Evolutionary conservation across 2,888 invertebrate species (phyloP), one percentile per base, ranked within the genome.

Genomic region (Euplexia lucipara): DNA sequence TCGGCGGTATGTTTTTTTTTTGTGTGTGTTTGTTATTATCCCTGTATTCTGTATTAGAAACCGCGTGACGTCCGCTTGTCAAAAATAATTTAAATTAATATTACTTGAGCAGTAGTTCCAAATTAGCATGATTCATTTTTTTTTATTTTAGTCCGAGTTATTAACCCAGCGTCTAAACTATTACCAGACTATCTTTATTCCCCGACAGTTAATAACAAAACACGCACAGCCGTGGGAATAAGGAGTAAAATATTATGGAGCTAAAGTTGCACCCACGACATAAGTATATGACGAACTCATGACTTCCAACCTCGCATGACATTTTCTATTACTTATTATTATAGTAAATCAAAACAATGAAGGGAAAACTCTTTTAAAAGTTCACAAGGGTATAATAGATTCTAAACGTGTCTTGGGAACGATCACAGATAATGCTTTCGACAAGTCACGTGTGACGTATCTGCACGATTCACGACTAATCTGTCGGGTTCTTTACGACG

Each of bases 371-470:
- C 8, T 22, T 14, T 16, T 37, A 63, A n/a, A 56, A 37, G 39
- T 74, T 77, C 78, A 41, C 73, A 76, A 35, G 51, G 41, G 20
- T 16, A 48, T 74, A 41, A 57, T 45, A 42, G 7, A 77, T 77
- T 71, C 72, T 39, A 18, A 20, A n/a, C 57, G 20, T 18, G 47
- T 53, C 64, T 34, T 64, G 64, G 8, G 78, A 71, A 57, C 52
- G 44, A 35, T 30, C 47, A 60, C 48, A 47, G 63, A 64, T 68
- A 74, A n/a, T 41, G 37, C n/a, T 45, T 34, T 22, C 16, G 51
- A 52, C 54, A 64, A 52, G 59, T 58, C 30, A 42, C 30, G 26
- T 18, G 54, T 58, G 53, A 56, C 39, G n/a, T 16, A 66, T 54
- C 32, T 26, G 44, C 72, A 74, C 78, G 73, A 74, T 20, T 39